Evolutionary conservation across 2,797 vertebrate genomes (phyloP).

Genomic region (Anableps anableps): DNA sequence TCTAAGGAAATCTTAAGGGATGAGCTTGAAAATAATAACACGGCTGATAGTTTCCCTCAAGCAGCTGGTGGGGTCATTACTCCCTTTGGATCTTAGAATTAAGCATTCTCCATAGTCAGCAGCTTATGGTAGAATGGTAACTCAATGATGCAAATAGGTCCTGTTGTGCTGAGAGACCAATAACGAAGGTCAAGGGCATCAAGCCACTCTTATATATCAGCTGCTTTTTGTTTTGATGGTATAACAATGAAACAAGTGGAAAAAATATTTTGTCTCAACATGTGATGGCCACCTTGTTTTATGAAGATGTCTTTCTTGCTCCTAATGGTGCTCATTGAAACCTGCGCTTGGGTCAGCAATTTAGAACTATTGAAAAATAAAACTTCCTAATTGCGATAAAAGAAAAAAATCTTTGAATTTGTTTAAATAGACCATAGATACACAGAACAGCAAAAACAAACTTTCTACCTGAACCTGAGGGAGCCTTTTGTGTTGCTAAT

Average conservation of each 20-base stretch:
- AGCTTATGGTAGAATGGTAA: conserved; percentile 45
- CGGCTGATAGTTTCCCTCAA: conserved; percentile 65
- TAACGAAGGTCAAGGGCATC: conserved; percentile 57
- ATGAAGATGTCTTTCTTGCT: background rate
- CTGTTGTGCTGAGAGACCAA: conserved; percentile 52
- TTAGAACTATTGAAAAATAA: background rate
- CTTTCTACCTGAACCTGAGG: background rate
- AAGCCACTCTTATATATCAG: conserved; percentile 45
- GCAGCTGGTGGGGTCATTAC: conserved; percentile 57
- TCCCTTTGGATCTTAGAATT: conserved; percentile 61
- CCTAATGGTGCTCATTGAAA: conserved; percentile 15
- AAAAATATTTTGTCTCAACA: background rate
- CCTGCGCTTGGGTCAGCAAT: conserved; percentile 23
- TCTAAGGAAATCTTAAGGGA: conserved; percentile 64
- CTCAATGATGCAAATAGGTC: conserved; percentile 61
- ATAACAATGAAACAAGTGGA: conserved; percentile 19
- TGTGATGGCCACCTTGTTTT: conserved; percentile 10
- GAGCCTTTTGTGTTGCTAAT: background rate
- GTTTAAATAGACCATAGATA: background rate
- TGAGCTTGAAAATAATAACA: conserved; percentile 74
- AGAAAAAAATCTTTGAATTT: background rate
- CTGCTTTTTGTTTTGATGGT: conserved; percentile 11
- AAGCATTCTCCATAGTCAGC: conserved; percentile 61
- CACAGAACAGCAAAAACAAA: too few species aligned
- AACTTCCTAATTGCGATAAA: conserved; percentile 5